phyloP scores from a whole-genome alignment of 1,140 invertebrate genomes.

The Chelonus insularis region DNA sequence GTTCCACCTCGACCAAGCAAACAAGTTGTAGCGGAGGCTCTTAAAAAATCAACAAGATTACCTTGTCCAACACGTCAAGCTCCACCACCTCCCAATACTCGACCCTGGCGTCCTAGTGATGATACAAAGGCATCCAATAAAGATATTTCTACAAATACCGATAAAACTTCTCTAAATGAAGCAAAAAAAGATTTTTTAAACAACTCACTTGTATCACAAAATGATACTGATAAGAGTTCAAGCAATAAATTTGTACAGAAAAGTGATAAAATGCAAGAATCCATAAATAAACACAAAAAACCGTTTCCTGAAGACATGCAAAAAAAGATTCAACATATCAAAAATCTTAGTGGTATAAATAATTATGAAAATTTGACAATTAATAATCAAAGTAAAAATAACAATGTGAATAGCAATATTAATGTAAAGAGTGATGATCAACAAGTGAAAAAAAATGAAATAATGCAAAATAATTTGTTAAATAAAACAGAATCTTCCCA shows the following conservation, averaged over 20 bases:
- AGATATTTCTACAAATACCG: no score
- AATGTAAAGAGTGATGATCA: constrained; percentile 4
- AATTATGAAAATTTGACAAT: not conserved
- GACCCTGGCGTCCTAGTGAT: constrained; percentile 59
- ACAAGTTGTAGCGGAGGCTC: constrained; percentile 69
- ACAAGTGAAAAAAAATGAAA: not conserved
- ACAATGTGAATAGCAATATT: not conserved
- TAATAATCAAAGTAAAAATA: not conserved
- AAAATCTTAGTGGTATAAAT: not conserved
- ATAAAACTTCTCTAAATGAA: constrained; percentile 36
- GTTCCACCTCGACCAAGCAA: constrained; percentile 73
- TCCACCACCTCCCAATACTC: constrained; percentile 55
- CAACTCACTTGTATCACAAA: no score
- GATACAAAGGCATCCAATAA: constrained; percentile 34
- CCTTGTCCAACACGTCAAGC: constrained; percentile 60
- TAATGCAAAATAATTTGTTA: not conserved
- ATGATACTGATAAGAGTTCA: no score
- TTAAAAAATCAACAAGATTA: constrained; percentile 65
- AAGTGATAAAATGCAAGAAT: no score
- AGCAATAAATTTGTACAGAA: no score
- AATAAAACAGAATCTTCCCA: no score
- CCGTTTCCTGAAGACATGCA: no score
- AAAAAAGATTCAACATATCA: constrained; percentile 18
- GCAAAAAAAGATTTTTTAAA: no score
- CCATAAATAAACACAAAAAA: constrained; percentile 18